Evolutionary conservation across 2,113 vertebrate genomes (phyloP), one percentile per base, ranked within the genome.

Genomic region (Macquaria ambigua): DNA sequence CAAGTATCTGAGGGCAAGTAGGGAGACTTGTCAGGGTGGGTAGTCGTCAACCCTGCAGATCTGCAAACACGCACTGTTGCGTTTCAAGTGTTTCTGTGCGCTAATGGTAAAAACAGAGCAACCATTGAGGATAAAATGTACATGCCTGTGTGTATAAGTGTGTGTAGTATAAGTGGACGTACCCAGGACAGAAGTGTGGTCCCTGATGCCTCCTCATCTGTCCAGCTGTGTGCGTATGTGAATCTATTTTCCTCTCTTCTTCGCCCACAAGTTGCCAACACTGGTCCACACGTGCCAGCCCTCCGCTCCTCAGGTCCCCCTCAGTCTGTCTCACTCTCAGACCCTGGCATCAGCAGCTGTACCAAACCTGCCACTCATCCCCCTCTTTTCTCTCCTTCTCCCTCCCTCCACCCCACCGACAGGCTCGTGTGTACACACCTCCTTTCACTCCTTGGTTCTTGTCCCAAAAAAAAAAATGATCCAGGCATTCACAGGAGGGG

Each of bases 101-200:
- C 20, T n/a, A 61, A 62, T 63, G 71, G 34, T 61, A 52, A 84
- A 82, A 83, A 78, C 72, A 69, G 50, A 59, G 53, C 81, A 52
- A 74, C 16, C 15, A 8, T 2, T 52, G 73, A 80, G 62, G 55
- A 77, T 34, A 63, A 81, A 66, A 77, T 70, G 72, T 66, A 63
- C 52, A 77, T 61, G 55, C 15, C 6, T 31, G 6, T 46, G 43
- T 48, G 75, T 66, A 23, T 50, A 25, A 23, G 61, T 67, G 74
- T 69, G 56, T 62, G 23, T 34, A 52, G 50, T 58, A 28, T 15
- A 37, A 82, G 72, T 91, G 79, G 77, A 89, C 95, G 53, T 93
- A 96, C 95, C 95, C 93, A 87, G 91, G 90, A 89, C 93, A 94
- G 91, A 90, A 94, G 81, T 63, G 91, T 73, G 91, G 83, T 90